Conservation (phyloP, 2,113 vertebrate genomes). For the Ptilonorhynchus violaceus region DNA sequence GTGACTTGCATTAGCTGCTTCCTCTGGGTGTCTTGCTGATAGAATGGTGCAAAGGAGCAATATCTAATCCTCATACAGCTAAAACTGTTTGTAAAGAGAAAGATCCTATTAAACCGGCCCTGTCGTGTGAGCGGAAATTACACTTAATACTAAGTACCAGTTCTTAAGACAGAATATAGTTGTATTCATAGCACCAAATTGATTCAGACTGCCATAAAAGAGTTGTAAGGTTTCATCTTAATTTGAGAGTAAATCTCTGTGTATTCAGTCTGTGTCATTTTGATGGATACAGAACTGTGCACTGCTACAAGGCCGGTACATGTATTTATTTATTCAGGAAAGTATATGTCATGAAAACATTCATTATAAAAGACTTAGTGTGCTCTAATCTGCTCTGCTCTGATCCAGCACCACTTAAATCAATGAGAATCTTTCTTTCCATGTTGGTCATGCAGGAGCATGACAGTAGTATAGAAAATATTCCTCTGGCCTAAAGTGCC, state of each 20-base stretch:
- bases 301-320: background rate
- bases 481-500: constrained; percentile 9
- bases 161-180: background rate
- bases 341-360: background rate
- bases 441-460: background rate
- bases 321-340: constrained; percentile 48
- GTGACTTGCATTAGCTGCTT: constrained; percentile 71
- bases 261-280: constrained; percentile 12
- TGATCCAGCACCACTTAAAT: background rate
- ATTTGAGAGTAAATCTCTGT: constrained; percentile 28
- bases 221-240: constrained; percentile 16
- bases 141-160: background rate
- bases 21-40: constrained; percentile 54
- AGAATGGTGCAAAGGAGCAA: constrained; percentile 46
- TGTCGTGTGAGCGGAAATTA: constrained; percentile 10
- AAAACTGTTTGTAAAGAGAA: background rate
- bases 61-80: constrained; percentile 40
- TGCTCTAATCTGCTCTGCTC: background rate
- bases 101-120: background rate
- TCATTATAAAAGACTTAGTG: constrained; percentile 6
- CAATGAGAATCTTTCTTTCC: constrained; percentile 6
- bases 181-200: background rate
- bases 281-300: constrained; percentile 31
- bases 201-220: constrained; percentile 18
- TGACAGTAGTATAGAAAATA: background rate